Percentiles rank a stretch among this genome's conserved stretches.
Evolutionary conservation across 1,140 invertebrate species (phyloP).

Genomic region (Calycopis cecrops): DNA sequence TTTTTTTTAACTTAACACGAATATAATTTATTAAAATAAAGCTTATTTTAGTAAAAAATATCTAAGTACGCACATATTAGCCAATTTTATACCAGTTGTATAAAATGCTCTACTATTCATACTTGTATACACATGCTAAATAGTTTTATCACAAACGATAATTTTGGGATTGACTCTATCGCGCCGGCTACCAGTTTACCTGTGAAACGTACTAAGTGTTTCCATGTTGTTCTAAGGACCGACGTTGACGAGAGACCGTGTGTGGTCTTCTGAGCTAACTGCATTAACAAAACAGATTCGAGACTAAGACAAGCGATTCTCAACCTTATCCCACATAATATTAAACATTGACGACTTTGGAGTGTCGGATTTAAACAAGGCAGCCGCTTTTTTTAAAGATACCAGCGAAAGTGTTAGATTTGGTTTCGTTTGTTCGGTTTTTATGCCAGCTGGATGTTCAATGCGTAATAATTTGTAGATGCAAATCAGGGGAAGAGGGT

Average conservation of each 20-base stretch:
- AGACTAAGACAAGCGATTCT: constrained; percentile 25
- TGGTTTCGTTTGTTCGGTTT: constrained; percentile 46
- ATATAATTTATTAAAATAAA: no score
- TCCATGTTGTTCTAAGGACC: constrained; percentile 64
- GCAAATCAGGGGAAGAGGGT: constrained; percentile 5
- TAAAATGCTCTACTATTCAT: no score
- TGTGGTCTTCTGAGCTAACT: constrained; percentile 49
- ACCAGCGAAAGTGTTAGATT: constrained; percentile 65
- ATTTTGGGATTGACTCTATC: constrained; percentile 34
- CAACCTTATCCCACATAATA: constrained; percentile 25
- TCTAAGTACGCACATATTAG: no score
- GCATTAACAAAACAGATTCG: no score
- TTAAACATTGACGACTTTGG: constrained; percentile 17
- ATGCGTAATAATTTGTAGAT: constrained; percentile 31
- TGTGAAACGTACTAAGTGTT: constrained; percentile 67
- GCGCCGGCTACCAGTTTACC: constrained; percentile 60
- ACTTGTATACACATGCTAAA: no score
- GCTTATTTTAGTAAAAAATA: no score
- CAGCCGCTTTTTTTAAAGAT: constrained; percentile 49
- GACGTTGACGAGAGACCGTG: constrained; percentile 59
- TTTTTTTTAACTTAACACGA: no score
- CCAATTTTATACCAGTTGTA: no score
- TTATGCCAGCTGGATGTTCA: constrained; percentile 40
- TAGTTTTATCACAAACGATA: constrained; percentile 18
- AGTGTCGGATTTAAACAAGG: constrained; percentile 49